phyloP scores from a whole-genome alignment of 2,113 vertebrate genomes.

The Nipponia nippon region DNA sequence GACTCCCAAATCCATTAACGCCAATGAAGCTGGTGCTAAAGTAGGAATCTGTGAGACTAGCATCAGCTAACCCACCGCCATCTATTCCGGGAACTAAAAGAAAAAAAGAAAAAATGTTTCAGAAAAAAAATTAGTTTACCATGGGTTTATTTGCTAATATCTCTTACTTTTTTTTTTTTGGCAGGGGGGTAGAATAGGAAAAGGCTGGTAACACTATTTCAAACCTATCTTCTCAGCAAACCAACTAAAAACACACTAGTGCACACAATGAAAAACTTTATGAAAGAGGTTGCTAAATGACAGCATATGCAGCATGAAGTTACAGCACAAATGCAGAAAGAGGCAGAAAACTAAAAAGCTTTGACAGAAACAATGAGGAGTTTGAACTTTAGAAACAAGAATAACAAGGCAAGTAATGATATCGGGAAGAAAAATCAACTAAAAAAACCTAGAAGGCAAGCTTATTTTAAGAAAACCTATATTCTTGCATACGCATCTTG shows the following conservation, averaged over 20 bases:
- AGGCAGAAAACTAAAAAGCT: background rate
- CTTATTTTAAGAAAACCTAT: background rate
- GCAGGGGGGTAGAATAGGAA: background rate
- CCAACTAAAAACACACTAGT: background rate
- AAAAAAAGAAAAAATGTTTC: conserved; percentile 25
- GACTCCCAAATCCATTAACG: conserved; percentile 98
- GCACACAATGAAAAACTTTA: background rate
- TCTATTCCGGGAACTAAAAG: conserved; percentile 93
- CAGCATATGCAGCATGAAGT: background rate
- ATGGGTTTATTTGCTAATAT: background rate
- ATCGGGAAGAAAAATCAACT: background rate
- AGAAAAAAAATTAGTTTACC: background rate
- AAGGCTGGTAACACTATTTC: background rate
- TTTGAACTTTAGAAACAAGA: background rate
- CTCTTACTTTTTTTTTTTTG: background rate
- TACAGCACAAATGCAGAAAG: background rate
- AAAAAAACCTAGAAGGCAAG: background rate
- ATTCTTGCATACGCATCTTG: background rate
- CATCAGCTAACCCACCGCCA: conserved; percentile 85
- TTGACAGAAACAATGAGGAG: background rate
- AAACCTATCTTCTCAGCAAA: background rate
- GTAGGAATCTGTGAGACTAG: conserved; percentile 95
- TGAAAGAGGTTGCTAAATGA: background rate
- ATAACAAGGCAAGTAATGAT: background rate
- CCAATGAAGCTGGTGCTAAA: conserved; percentile 99